phyloP scores from a whole-genome alignment of 1,140 invertebrate species.

The Eueides isabella region DNA sequence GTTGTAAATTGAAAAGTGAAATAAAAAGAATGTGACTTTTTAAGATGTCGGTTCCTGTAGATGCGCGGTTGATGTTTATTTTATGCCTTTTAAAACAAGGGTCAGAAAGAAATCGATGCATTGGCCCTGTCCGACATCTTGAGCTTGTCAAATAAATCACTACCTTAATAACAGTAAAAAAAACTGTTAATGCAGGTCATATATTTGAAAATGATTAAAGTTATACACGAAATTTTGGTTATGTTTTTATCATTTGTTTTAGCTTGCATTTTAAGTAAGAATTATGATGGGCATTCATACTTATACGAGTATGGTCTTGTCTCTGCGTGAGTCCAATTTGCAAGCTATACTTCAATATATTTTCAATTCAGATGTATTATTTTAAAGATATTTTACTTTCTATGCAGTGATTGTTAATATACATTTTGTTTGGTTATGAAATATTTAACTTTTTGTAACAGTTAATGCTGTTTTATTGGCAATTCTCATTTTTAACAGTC shows the following conservation, averaged over 20 bases:
- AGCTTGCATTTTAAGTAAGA: constrained; percentile 20
- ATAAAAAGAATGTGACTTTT: constrained; percentile 54
- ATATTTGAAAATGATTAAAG: constrained; percentile 52
- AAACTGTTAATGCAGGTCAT: constrained; percentile 47
- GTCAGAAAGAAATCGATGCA: constrained; percentile 63
- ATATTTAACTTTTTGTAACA: neutral
- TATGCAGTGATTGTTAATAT: neutral
- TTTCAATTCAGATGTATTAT: neutral
- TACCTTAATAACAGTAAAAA: constrained; percentile 65
- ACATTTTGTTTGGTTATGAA: neutral
- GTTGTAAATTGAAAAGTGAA: constrained; percentile 47
- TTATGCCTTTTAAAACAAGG: constrained; percentile 75
- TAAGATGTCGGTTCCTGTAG: constrained; percentile 55
- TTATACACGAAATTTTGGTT: constrained; percentile 29
- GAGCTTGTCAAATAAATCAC: constrained; percentile 71
- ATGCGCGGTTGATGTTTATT: constrained; percentile 63
- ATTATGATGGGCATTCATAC: constrained; percentile 1
- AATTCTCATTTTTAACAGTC: constrained; percentile 68
- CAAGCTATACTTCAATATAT: neutral
- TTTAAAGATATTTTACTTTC: neutral
- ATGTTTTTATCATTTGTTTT: constrained; percentile 34
- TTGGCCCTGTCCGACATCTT: constrained; percentile 62
- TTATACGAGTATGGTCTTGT: neutral
- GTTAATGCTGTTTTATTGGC: constrained; percentile 26
- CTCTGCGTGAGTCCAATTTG: constrained; percentile 9